phyloP scores from a whole-genome alignment of 1,140 invertebrate genomes.

The Aphaenogaster rudis region DNA sequence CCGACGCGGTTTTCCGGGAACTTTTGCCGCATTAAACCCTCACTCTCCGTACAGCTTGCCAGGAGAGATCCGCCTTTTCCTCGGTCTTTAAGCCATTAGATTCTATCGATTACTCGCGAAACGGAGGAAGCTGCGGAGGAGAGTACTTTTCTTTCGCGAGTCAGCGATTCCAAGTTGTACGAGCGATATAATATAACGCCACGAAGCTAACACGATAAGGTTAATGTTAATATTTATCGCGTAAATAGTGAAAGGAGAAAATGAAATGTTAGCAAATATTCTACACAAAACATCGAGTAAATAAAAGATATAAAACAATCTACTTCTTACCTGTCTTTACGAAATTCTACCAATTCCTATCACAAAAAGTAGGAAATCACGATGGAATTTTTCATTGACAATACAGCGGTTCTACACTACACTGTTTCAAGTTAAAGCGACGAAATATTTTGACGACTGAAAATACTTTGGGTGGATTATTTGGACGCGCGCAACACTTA shows the following conservation, averaged over 20 bases:
- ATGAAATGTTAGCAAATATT: background rate
- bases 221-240: slow-evolving; percentile 15
- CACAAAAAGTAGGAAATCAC: background rate
- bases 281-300: background rate
- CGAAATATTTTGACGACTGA: background rate
- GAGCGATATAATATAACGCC: background rate
- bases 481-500: background rate
- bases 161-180: background rate
- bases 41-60: background rate
- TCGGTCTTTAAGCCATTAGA: background rate
- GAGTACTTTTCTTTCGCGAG: slow-evolving; percentile 10
- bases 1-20: background rate
- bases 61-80: background rate
- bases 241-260: background rate
- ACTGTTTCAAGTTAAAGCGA: background rate
- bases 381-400: slow-evolving; percentile 13
- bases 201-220: background rate
- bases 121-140: slow-evolving; percentile 1
- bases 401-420: background rate
- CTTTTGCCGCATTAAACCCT: background rate
- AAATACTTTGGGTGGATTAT: background rate
- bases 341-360: background rate
- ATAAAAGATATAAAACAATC: background rate
- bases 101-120: slow-evolving; percentile 15
- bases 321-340: background rate